Evolutionary conservation across 2,888 invertebrate genomes (phyloP).

Genomic region (Coecobrya sp.): DNA sequence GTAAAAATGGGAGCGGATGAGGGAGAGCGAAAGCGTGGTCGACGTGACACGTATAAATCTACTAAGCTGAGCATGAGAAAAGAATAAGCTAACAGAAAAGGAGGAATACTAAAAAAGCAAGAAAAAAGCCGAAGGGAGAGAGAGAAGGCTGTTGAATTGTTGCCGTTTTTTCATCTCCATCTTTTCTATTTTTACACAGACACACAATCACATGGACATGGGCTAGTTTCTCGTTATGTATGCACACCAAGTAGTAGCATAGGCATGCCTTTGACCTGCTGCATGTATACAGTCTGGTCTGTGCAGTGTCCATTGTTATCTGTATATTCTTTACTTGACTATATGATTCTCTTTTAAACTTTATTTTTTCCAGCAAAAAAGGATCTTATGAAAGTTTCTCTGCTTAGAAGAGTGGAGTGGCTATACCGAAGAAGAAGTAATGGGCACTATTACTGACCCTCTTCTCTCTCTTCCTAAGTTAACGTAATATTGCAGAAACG

Average conservation of each 20-base stretch:
- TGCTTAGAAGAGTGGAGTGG: neutral
- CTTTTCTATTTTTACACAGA: slow-evolving; percentile 37
- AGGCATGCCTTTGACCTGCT: neutral
- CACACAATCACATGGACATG: slow-evolving; percentile 6
- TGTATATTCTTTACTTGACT: neutral
- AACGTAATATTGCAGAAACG: neutral
- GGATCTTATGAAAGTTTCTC: slow-evolving; percentile 67
- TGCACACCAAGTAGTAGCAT: slow-evolving; percentile 21
- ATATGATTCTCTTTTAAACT: slow-evolving; percentile 48
- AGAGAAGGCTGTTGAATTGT: slow-evolving; percentile 63
- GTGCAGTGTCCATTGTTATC: neutral
- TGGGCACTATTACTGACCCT: neutral
- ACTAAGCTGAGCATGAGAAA: slow-evolving; percentile 22
- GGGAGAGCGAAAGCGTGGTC: slow-evolving; percentile 18
- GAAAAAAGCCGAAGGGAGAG: neutral
- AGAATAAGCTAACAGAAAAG: slow-evolving; percentile 21
- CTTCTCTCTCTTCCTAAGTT: neutral
- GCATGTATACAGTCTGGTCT: neutral
- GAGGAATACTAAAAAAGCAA: neutral
- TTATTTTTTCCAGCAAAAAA: slow-evolving; percentile 67
- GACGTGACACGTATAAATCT: slow-evolving; percentile 75
- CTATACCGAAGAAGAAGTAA: neutral
- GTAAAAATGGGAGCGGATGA: neutral
- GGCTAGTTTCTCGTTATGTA: slow-evolving; percentile 35
- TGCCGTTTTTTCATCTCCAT: slow-evolving; percentile 16